A percentile compares a stretch with the other conserved stretches of the same genome.
Conservation (phyloP, 2,888 invertebrate species). For the Agrotis clavis region DNA sequence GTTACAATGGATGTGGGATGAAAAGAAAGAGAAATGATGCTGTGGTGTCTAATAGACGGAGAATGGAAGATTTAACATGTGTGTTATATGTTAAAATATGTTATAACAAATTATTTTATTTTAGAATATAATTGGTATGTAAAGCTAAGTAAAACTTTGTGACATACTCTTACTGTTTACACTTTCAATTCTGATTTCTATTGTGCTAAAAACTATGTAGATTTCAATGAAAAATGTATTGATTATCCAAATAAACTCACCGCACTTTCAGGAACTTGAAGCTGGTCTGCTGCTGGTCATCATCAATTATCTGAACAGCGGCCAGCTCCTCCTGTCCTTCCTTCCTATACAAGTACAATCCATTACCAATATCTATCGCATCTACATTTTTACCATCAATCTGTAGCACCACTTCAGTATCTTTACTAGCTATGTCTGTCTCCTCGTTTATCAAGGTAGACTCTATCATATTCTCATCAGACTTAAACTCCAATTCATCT, state of each 20-base stretch:
- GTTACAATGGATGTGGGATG: too few species aligned
- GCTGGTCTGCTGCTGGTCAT: slow-evolving; percentile 81
- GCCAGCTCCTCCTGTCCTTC: slow-evolving; percentile 86
- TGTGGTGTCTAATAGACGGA: too few species aligned
- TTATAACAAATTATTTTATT: not conserved
- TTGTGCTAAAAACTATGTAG: not conserved
- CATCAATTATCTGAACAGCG: slow-evolving; percentile 86
- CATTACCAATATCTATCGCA: slow-evolving; percentile 89
- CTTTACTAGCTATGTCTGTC: slow-evolving; percentile 78
- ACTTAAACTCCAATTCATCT: slow-evolving; percentile 69
- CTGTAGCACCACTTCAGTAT: slow-evolving; percentile 86
- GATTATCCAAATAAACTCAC: slow-evolving; percentile 72
- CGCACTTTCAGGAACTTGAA: slow-evolving; percentile 89
- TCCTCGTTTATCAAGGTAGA: slow-evolving; percentile 72
- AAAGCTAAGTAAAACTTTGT: not conserved
- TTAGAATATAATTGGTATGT: not conserved
- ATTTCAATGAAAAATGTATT: not conserved
- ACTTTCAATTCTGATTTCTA: not conserved
- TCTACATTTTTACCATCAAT: slow-evolving; percentile 89
- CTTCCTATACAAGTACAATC: slow-evolving; percentile 86
- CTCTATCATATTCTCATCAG: slow-evolving; percentile 70
- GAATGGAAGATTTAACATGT: too few species aligned
- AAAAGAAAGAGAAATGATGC: too few species aligned
- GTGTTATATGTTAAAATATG: too few species aligned
- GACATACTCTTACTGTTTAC: not conserved